Conservation (phyloP, 2,797 vertebrate genomes). For the Carduelis carduelis region DNA sequence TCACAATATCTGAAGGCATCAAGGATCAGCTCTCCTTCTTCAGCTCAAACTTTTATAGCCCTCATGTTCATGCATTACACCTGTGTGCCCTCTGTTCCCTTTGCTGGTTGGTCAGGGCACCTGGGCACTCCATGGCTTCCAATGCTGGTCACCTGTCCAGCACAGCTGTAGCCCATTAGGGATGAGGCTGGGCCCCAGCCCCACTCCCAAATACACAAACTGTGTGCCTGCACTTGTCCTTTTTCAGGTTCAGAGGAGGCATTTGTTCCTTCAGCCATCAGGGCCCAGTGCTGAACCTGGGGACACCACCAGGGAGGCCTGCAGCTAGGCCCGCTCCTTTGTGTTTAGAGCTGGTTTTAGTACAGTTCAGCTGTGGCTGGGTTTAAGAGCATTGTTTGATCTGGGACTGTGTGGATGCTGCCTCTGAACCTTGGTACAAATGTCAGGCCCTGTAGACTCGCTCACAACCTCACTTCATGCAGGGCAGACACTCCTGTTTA, state of each 20-base stretch:
- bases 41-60: not conserved
- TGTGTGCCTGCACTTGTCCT: not conserved
- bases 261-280: rapidly evolving
- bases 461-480: not conserved
- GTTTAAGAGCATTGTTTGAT: not conserved
- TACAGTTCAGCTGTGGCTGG: not conserved
- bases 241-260: not conserved
- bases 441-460: rapidly evolving
- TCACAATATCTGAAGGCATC: rapidly evolving
- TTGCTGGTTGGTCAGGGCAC: too few species aligned
- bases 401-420: rapidly evolving
- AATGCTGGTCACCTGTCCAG: not conserved
- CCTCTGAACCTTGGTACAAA: rapidly evolving
- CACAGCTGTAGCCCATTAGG: not conserved
- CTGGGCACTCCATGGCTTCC: not conserved
- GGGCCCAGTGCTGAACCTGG: rapidly evolving
- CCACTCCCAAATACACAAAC: not conserved
- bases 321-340: rapidly evolving
- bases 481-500: not conserved
- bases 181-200: not conserved
- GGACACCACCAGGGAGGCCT: too few species aligned
- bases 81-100: not conserved
- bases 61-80: not conserved
- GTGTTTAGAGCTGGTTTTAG: not conserved
- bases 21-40: rapidly evolving